These are phyloP conservation scores for Hemicrepidius hirtus DNA, from an alignment of 2,888 invertebrate genomes.

Conservation along the genomic window DNA sequence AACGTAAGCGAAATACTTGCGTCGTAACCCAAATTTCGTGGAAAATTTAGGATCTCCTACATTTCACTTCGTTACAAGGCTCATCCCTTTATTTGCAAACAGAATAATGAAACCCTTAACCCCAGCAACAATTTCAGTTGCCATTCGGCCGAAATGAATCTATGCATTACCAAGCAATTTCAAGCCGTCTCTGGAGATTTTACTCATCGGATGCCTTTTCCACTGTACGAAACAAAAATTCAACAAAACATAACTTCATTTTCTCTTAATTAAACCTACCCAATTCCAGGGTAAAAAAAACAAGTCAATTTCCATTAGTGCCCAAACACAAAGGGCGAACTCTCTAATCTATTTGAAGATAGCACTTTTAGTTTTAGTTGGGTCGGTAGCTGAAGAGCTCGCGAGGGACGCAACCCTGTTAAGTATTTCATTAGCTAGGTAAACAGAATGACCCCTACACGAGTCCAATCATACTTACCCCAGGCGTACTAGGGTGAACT, in stretches of 20 bases:
- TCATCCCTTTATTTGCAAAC: conserved; percentile 24
- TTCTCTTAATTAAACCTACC: conserved; percentile 32
- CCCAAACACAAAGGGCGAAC: conserved; percentile 34
- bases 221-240: neutral
- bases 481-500: neutral
- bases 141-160: conserved; percentile 25
- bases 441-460: conserved; percentile 45
- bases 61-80: conserved; percentile 17
- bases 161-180: conserved; percentile 26
- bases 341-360: conserved; percentile 44
- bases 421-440: conserved; percentile 48
- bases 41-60: conserved; percentile 16
- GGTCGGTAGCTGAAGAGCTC: conserved; percentile 41
- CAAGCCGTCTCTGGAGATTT: conserved; percentile 9
- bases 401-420: conserved; percentile 48
- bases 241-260: conserved; percentile 8
- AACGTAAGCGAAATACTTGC: neutral
- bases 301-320: conserved; percentile 40
- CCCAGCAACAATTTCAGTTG: conserved; percentile 24
- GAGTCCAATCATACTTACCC: conserved; percentile 43
- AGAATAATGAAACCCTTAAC: conserved; percentile 28
- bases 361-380: conserved; percentile 47
- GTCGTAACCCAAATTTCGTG: conserved; percentile 7
- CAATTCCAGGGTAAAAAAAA: conserved; percentile 7
- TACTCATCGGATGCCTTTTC: neutral